phyloP scores from a whole-genome alignment of 2,888 invertebrate species.

The Stenichneumon culpator region DNA sequence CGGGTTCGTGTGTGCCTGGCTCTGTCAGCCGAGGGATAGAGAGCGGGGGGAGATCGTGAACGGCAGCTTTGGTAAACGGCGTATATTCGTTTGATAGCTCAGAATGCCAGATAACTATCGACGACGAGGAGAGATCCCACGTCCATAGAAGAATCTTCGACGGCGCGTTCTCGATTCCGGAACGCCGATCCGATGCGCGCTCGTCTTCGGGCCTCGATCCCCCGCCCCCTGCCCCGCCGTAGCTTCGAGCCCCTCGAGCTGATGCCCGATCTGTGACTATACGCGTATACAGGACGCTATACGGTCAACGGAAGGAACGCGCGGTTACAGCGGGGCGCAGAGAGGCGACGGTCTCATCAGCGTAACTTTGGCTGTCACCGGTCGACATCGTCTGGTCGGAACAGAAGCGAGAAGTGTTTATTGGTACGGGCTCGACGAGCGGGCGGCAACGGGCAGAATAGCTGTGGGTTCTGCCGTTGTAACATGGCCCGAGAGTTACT shows the following conservation, averaged over 20 bases:
- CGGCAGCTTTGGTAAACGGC: not conserved
- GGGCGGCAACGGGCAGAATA: conserved; percentile 47
- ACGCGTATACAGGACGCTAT: conserved; percentile 16
- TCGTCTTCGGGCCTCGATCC: conserved; percentile 24
- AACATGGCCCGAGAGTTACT: conserved; percentile 60
- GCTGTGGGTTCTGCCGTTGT: conserved; percentile 43
- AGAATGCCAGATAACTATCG: conserved; percentile 48
- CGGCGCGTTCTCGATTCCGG: conserved; percentile 40
- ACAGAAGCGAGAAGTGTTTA: conserved; percentile 62
- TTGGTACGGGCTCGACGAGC: conserved; percentile 57
- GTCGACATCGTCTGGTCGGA: conserved; percentile 62
- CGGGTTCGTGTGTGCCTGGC: not conserved
- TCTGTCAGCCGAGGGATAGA: not conserved
- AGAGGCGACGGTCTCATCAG: conserved; percentile 74
- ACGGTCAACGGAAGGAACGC: conserved; percentile 42
- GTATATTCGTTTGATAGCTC: conserved; percentile 42
- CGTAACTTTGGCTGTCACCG: conserved; percentile 78
- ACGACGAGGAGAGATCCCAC: conserved; percentile 23
- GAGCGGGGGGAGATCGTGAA: not conserved
- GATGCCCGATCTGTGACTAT: conserved; percentile 34
- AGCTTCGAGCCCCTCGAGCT: not conserved
- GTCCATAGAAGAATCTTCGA: conserved; percentile 43
- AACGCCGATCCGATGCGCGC: conserved; percentile 13
- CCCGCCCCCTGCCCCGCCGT: not conserved
- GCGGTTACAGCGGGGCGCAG: conserved; percentile 21